Evolutionary conservation across 2,888 invertebrate species (phyloP).

Genomic region (Tinea trinotella): DNA sequence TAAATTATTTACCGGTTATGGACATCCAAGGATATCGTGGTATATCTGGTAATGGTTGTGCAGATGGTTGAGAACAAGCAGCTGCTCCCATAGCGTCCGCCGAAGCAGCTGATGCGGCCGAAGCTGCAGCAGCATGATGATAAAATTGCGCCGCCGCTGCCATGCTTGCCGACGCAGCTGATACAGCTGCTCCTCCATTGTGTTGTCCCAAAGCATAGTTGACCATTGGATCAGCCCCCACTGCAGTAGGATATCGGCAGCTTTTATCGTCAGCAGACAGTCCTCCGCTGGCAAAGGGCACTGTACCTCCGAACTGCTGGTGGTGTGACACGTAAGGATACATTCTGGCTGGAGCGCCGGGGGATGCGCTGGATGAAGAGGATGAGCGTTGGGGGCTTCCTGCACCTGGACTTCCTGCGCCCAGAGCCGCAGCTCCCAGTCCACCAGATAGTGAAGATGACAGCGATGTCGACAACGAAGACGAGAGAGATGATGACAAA

Average conservation of each 20-base stretch:
- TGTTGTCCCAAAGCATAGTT: slow-evolving; percentile 86
- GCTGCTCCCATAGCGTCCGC: slow-evolving; percentile 88
- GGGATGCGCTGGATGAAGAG: slow-evolving; percentile 77
- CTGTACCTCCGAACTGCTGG: slow-evolving; percentile 80
- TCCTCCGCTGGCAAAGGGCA: slow-evolving; percentile 78
- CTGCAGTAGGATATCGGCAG: slow-evolving; percentile 83
- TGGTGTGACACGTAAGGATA: slow-evolving; percentile 93
- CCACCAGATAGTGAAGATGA: slow-evolving; percentile 75
- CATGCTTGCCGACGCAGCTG: slow-evolving; percentile 77
- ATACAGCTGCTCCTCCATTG: slow-evolving; percentile 79
- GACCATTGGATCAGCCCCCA: slow-evolving; percentile 80
- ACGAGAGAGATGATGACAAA: slow-evolving; percentile 72
- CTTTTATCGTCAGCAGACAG: slow-evolving; percentile 82
- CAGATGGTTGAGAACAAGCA: slow-evolving; percentile 84
- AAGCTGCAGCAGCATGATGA: slow-evolving; percentile 85
- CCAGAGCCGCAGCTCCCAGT: slow-evolving; percentile 75
- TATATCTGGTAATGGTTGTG: slow-evolving; percentile 91
- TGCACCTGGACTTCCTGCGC: slow-evolving; percentile 70
- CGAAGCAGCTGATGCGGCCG: slow-evolving; percentile 81
- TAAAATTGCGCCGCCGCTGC: slow-evolving; percentile 88
- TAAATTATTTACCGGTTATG: slow-evolving; percentile 87
- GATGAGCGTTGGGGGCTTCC: slow-evolving; percentile 76
- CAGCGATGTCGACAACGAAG: slow-evolving; percentile 69
- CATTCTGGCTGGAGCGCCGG: slow-evolving; percentile 87
- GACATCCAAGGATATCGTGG: slow-evolving; percentile 98